Conservation (phyloP, 2,797 vertebrate species). For the Acrossocheilus wenchowensis region DNA sequence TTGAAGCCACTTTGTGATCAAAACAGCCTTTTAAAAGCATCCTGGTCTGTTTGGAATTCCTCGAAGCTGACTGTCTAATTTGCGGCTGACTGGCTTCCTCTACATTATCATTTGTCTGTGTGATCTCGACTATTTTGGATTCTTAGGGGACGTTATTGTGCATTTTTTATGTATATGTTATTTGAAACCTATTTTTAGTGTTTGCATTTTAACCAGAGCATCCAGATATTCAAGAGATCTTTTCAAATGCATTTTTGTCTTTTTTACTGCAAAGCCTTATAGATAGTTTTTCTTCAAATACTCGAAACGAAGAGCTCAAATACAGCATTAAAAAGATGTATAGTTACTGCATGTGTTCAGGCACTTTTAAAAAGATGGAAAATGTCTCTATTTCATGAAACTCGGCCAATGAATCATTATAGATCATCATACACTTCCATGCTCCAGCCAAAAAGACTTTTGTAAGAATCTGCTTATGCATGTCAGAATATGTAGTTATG, state of each 20-base stretch:
- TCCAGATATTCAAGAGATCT: neutral
- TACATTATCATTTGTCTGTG: conserved; percentile 21
- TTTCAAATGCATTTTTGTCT: neutral
- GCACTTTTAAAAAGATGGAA: conserved; percentile 21
- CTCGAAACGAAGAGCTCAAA: neutral
- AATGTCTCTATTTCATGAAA: conserved; percentile 25
- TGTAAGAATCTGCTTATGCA: conserved; percentile 29
- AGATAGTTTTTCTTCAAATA: conserved; percentile 1
- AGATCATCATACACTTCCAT: conserved; percentile 10
- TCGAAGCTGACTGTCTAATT: conserved; percentile 44
- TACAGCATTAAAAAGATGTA: neutral
- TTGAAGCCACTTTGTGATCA: neutral
- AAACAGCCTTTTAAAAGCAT: conserved; percentile 30
- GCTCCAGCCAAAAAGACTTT: conserved; percentile 17
- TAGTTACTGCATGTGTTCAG: neutral
- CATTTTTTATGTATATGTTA: neutral
- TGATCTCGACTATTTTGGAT: conserved; percentile 34
- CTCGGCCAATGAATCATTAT: conserved; percentile 23
- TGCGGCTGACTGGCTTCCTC: conserved; percentile 19
- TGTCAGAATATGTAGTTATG: conserved; percentile 29
- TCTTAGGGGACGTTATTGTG: conserved; percentile 3
- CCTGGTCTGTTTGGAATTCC: conserved; percentile 20
- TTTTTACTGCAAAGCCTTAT: neutral
- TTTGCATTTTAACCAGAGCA: conserved; percentile 2
- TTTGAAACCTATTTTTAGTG: conserved; percentile 6